Base-by-base conservation (phyloP, 2,113 vertebrate genomes). In the Penelope pileata region DNA sequence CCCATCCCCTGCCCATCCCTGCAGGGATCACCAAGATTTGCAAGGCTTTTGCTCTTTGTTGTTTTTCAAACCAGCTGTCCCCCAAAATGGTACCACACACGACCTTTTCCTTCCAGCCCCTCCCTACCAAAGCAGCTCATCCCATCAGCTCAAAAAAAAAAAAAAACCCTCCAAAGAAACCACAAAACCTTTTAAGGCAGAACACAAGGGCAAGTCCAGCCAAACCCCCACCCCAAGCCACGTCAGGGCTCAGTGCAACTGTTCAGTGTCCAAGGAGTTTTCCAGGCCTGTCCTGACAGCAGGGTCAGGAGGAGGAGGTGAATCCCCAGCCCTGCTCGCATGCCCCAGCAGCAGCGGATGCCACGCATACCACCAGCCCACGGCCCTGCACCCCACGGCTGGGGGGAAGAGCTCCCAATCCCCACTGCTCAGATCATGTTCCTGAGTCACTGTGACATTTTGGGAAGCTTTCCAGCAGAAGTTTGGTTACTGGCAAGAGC, bases 401-500 rank as follows among this genome's bases (percentile, higher is more conserved):
- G 6, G 23, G 24, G 8, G 34, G 36, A 42, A 88, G 24, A 30
- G 63, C 23, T 8, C 86, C 58, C 47, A 17, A n/a, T n/a, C 51
- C 63, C 24, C 48, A n/a, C 26, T 2, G 0, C 6, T 2, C 0
- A 7, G 11, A 83, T 12, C 29, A 30, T 4, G 8, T 74, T 94
- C 70, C 93, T 95, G 85, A 91, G 91, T 90, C 88, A 32, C 90
- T 22, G 38, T 83, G 91, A 95, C 95, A 90, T 88, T 94, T 85
- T 12, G 72, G 90, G 60, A 94, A 70, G 60, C 1, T 36, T 58
- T 94, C 93, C 94, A 83, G 79, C 54, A 56, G 26, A 0, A 90
- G 27, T 77, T 86, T 42, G 2, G 5, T 36, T 86, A 4, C 91
- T 77, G 50, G 79, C 83, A 69, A 43, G 74, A 73, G 45, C 16